Percentiles rank a stretch among this genome's conserved stretches.
phyloP scores from a whole-genome alignment of 2,888 invertebrate genomes.

The Ornithoptera priamus region DNA sequence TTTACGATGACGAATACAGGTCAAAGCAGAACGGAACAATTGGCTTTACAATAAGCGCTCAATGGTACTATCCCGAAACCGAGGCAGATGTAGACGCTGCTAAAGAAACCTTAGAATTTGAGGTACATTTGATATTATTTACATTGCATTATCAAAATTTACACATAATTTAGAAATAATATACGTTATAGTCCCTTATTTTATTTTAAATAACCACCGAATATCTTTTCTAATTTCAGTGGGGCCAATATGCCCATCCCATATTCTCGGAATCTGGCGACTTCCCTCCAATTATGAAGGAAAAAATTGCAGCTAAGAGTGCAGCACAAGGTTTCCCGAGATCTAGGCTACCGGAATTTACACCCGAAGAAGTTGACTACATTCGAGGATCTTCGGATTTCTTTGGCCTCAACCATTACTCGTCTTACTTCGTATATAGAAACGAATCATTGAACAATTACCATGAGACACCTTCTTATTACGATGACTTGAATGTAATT shows the following conservation, averaged over 20 bases:
- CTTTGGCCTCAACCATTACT: constrained; percentile 83
- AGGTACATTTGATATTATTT: constrained; percentile 41
- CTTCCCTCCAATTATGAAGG: constrained; percentile 81
- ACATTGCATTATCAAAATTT: neutral
- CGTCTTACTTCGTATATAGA: constrained; percentile 50
- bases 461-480: constrained; percentile 38
- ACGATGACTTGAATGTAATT: constrained; percentile 40
- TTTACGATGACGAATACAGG: constrained; percentile 52
- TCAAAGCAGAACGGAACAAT: constrained; percentile 52
- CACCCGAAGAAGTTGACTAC: constrained; percentile 54
- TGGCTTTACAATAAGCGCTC: constrained; percentile 74
- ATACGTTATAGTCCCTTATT: too few relatives aligned
- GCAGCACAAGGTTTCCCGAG: constrained; percentile 58
- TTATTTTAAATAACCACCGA: too few relatives aligned
- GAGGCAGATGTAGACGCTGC: constrained; percentile 62
- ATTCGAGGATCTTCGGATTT: constrained; percentile 52
- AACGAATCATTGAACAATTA: constrained; percentile 39
- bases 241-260: constrained; percentile 81
- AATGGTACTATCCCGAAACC: constrained; percentile 68
- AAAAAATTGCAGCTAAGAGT: constrained; percentile 76
- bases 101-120: constrained; percentile 68
- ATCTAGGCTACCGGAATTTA: constrained; percentile 68
- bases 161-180: neutral
- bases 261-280: constrained; percentile 80
- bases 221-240: constrained; percentile 46